Evolutionary conservation across 2,797 vertebrate species (phyloP), one percentile per base, ranked within the genome.

Genomic region (Sphaeramia orbicularis): DNA sequence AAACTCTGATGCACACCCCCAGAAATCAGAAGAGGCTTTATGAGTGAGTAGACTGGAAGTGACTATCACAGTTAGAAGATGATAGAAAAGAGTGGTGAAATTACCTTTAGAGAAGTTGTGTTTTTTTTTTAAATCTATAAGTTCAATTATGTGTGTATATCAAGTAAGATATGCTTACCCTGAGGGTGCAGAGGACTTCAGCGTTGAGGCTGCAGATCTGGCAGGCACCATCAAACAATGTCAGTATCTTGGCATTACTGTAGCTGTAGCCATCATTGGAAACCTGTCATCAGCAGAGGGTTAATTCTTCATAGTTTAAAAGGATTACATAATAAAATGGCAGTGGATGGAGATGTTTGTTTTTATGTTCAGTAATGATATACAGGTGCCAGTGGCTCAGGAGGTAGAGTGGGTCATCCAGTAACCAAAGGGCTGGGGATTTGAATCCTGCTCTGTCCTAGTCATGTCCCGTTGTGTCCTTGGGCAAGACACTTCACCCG

Each of bases 201-300:
- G 87, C 50, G 57, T 78, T 58, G 49, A 87, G 71, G 67, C 88
- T 93, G 88, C 96, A 98, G 42, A 75, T 85, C 83, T 99, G 96
- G 76, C 97, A 98, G 54, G 89, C 87, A 35, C 95, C 95, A 37
- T 97, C 94, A 55, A 95, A 98, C 36, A 97, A 54, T 1, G 91
- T 92, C 68, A 97, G 80, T 32, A 93, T 92, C 92, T 96, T 96
- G 85, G 93, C 86, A 61, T 97, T 97, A 73, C 96, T 99, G 88
- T 95, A 98, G 78, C 88, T 86, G 65, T 95, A 91, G 57, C 96
- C 96, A 52, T 98, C 96, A 54, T 97, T 98, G 74, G 97, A 96
- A 60, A 98, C 94, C 96, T 98, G 91, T 45, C 62, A 57, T 52
- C 48, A 79, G 44, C 69, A 72, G 54, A 78, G 43, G 49, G 37